Conservation (phyloP, 2,113 vertebrate genomes). For the Empidonax traillii region DNA sequence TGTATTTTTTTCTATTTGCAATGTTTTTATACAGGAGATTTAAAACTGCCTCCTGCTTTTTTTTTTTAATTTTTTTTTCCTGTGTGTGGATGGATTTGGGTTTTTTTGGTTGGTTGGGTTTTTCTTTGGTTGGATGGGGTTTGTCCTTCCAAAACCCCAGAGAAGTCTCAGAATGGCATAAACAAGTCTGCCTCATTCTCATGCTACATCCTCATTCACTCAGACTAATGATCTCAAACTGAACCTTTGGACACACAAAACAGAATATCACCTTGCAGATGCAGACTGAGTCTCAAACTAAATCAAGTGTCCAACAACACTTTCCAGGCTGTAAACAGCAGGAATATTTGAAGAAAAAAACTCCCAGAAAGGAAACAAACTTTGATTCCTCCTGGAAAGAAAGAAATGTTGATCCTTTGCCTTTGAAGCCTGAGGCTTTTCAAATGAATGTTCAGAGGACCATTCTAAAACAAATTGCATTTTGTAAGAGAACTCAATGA, state of each 20-base stretch:
- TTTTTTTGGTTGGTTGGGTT: neutral
- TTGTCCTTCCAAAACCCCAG: neutral
- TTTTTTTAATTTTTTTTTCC: neutral
- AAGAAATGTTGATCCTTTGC: neutral
- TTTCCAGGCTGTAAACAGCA: neutral
- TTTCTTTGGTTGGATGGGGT: neutral
- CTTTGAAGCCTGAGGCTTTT: neutral
- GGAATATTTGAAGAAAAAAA: neutral
- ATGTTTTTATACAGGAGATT: neutral
- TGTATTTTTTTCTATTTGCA: neutral
- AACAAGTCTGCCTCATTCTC: neutral
- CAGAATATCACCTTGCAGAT: neutral
- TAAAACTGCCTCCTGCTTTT: neutral
- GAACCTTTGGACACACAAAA: neutral
- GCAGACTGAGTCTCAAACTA: neutral
- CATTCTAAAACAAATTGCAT: neutral
- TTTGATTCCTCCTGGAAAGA: neutral
- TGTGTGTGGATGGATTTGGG: fast-evolving
- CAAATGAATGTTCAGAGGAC: neutral
- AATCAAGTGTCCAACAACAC: neutral
- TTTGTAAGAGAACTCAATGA: neutral
- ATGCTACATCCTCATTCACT: neutral
- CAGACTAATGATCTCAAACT: neutral
- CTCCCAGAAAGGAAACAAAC: neutral
- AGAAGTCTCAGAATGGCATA: neutral